Percentiles rank a stretch among this genome's conserved stretches.
These are phyloP conservation scores for Sorex araneus DNA, from an alignment of 2,113 vertebrate genomes.

Conservation along the genomic window DNA sequence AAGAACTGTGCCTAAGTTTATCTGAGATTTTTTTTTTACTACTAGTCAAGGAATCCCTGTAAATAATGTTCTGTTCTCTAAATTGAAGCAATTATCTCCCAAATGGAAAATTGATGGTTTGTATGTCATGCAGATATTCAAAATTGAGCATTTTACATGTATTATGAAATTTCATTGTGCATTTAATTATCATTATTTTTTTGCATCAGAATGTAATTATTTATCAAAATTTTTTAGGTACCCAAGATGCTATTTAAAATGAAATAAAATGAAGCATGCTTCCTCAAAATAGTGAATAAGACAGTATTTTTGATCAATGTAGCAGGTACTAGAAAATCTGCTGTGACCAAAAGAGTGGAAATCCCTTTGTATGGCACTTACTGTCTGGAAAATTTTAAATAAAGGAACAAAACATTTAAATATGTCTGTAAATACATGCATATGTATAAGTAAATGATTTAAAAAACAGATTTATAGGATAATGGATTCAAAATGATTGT, in stretches of 20 bases:
- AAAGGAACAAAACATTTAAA: background rate
- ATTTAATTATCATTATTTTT: constrained; percentile 45
- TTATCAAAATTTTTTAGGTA: constrained; percentile 29
- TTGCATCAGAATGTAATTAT: background rate
- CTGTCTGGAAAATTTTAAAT: constrained; percentile 9
- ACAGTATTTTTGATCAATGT: background rate
- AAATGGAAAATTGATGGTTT: constrained; percentile 1
- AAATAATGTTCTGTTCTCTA: background rate
- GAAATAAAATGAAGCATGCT: constrained; percentile 9
- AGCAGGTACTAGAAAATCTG: background rate
- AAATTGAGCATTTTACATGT: background rate
- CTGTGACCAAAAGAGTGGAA: background rate
- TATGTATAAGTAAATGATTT: background rate
- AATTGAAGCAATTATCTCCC: background rate
- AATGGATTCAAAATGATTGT: background rate
- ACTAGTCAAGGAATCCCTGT: constrained; percentile 37
- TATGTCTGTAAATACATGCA: background rate
- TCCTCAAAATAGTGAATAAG: constrained; percentile 46
- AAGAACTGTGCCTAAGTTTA: constrained; percentile 38
- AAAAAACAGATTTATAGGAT: background rate
- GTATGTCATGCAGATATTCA: background rate
- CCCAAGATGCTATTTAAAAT: background rate
- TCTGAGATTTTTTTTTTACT: constrained; percentile 19
- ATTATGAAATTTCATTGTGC: background rate
- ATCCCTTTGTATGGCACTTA: background rate